phyloP scores from a whole-genome alignment of 2,797 vertebrate species.

The Dendrocincla tyrannina region DNA sequence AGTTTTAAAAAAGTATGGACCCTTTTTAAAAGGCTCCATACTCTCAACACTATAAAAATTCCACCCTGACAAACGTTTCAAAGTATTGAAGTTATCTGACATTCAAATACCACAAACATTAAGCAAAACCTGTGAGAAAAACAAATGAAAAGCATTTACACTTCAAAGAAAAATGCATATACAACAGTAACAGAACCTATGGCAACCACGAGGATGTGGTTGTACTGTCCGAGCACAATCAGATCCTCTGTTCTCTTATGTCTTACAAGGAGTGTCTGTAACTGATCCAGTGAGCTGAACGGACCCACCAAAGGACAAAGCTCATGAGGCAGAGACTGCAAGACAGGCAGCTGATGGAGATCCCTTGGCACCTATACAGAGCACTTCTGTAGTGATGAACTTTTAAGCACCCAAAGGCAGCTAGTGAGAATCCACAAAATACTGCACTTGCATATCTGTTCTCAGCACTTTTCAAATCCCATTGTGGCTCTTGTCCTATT shows the following conservation, averaged over 20 bases:
- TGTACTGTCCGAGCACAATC: not conserved
- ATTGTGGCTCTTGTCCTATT: accelerated
- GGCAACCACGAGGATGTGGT: not conserved
- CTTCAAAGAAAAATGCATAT: not conserved
- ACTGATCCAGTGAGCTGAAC: not conserved
- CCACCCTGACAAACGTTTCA: not conserved
- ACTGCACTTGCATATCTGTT: not conserved
- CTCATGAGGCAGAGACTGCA: not conserved
- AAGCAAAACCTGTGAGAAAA: not conserved
- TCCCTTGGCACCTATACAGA: accelerated
- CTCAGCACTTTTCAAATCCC: not conserved
- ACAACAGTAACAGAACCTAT: not conserved
- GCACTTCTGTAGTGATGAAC: not conserved
- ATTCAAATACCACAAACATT: not conserved
- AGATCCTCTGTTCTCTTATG: not conserved
- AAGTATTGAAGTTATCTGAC: not conserved
- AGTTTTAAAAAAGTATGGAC: too few species aligned
- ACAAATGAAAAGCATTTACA: not conserved
- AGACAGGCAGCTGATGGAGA: not conserved
- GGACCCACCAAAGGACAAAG: not conserved
- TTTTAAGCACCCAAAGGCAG: not conserved
- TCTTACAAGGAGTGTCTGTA: not conserved
- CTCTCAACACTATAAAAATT: not conserved
- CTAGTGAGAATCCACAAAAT: not conserved
- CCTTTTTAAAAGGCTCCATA: not conserved